Percentiles rank a stretch among this genome's conserved stretches.
These are phyloP conservation scores for Tricholauxania praeusta DNA, from an alignment of 2,888 invertebrate species.

Conservation along the genomic window DNA sequence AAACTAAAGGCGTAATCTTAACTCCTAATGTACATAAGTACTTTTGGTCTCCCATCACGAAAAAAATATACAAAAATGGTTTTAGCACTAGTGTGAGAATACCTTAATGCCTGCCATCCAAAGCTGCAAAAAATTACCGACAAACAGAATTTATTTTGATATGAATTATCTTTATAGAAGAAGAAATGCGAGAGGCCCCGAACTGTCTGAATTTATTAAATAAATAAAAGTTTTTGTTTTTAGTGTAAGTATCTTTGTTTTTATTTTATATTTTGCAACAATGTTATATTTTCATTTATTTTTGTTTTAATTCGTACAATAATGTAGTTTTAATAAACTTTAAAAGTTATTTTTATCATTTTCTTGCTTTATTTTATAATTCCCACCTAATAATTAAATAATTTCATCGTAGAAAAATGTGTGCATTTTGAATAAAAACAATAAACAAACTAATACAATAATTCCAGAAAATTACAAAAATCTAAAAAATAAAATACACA, in stretches of 20 bases:
- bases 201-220: too few species aligned
- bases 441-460: background rate
- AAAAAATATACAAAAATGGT: too few species aligned
- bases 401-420: conserved; percentile 32
- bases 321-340: conserved; percentile 23
- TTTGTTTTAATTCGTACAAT: conserved; percentile 33
- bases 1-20: too few species aligned
- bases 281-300: conserved; percentile 11
- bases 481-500: conserved; percentile 4
- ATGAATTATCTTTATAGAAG: too few species aligned
- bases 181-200: too few species aligned
- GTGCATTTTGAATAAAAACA: conserved; percentile 29
- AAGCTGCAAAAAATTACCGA: too few species aligned
- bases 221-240: too few species aligned
- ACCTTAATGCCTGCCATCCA: too few species aligned
- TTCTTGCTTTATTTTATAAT: conserved; percentile 9
- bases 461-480: conserved; percentile 9
- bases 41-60: too few species aligned
- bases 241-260: background rate
- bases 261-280: conserved; percentile 32
- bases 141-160: too few species aligned
- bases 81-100: too few species aligned
- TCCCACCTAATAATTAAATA: conserved; percentile 7
- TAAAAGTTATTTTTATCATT: conserved; percentile 3
- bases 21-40: too few species aligned